phyloP scores from a whole-genome alignment of 2,113 vertebrate species.

The Poicephalus gulielmi region DNA sequence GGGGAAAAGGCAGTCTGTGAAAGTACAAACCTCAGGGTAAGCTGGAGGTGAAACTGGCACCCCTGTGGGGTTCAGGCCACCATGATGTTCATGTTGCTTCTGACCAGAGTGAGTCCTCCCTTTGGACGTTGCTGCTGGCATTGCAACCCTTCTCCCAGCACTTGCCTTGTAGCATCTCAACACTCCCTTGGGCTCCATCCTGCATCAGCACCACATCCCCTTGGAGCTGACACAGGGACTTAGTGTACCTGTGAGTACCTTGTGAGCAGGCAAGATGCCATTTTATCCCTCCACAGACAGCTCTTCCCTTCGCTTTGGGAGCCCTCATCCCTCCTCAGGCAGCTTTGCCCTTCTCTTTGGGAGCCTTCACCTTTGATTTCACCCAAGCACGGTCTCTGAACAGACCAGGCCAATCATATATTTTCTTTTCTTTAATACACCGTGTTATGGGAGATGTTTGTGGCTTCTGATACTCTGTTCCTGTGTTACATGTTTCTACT shows the following conservation, averaged over 20 bases:
- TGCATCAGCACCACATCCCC: neutral
- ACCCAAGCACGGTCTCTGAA: neutral
- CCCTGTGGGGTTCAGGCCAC: neutral
- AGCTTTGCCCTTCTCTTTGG: neutral
- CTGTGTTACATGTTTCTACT: conserved; percentile 47
- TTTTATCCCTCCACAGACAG: neutral
- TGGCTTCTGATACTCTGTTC: conserved; percentile 62
- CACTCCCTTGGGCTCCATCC: neutral
- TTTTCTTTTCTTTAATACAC: conserved; percentile 29
- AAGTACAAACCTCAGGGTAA: neutral
- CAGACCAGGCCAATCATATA: conserved; percentile 74
- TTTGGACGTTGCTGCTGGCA: neutral
- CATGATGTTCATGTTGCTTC: neutral
- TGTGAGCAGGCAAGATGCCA: rapidly evolving
- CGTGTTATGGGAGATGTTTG: conserved; percentile 41
- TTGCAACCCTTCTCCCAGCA: neutral
- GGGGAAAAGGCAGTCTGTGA: neutral
- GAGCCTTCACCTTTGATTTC: neutral
- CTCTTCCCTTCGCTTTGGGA: neutral
- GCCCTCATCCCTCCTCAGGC: neutral
- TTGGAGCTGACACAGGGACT: neutral
- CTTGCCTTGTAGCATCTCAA: neutral
- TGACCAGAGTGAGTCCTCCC: neutral
- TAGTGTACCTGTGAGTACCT: neutral
- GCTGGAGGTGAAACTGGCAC: neutral